Evolutionary conservation across 2,888 invertebrate species (phyloP).

Genomic region (Heliothis peltigera): DNA sequence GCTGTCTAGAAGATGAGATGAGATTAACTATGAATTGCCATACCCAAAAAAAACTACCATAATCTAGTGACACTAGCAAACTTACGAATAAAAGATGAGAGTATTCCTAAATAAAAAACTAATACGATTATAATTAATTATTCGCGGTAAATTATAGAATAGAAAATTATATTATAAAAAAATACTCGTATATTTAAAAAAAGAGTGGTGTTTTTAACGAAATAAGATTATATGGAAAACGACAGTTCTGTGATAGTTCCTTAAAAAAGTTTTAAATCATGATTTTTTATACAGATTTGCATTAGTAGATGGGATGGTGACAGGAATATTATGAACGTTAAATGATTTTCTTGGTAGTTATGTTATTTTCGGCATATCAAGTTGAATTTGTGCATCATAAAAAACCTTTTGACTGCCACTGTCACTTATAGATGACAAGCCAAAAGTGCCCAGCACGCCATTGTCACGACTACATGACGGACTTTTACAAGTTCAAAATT

Average conservation of each 20-base stretch:
- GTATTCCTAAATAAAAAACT: constrained; percentile 37
- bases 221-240: constrained; percentile 44
- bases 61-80: not conserved
- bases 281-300: constrained; percentile 6
- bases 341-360: too few relatives aligned
- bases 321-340: too few relatives aligned
- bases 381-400: not conserved
- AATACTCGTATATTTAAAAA: constrained; percentile 50
- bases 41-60: too few relatives aligned
- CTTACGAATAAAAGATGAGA: constrained; percentile 10
- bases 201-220: constrained; percentile 43
- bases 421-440: too few relatives aligned
- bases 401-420: too few relatives aligned
- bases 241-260: constrained; percentile 57
- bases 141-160: constrained; percentile 36
- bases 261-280: constrained; percentile 39
- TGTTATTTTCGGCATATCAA: too few relatives aligned
- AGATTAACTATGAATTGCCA: too few relatives aligned
- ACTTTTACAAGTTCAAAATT: too few relatives aligned
- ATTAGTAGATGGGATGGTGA: constrained; percentile 2
- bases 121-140: constrained; percentile 39
- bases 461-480: too few relatives aligned
- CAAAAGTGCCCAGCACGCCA: too few relatives aligned
- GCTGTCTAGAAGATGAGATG: too few relatives aligned
- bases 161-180: constrained; percentile 27